phyloP scores from a whole-genome alignment of 2,113 vertebrate genomes.

The Takifugu flavidus region DNA sequence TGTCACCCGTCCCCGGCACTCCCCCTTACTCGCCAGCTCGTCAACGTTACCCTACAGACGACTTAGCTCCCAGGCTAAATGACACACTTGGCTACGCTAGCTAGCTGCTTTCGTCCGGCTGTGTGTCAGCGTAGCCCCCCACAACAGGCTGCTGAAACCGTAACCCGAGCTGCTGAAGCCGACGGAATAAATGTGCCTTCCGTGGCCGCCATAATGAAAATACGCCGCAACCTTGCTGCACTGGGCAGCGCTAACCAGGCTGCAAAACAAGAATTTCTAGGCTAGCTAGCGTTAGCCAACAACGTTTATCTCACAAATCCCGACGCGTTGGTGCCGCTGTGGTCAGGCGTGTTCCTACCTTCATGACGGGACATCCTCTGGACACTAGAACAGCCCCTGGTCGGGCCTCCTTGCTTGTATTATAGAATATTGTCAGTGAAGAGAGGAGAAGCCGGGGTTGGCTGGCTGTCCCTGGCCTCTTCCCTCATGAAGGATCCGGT shows the following conservation, averaged over 20 bases:
- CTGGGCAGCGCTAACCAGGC: conserved; percentile 31
- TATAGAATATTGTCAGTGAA: conserved; percentile 46
- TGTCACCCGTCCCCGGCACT: conserved; percentile 28
- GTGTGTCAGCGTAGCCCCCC: conserved; percentile 30
- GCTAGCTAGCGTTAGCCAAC: conserved; percentile 55
- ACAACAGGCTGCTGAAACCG: neutral
- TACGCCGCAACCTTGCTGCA: conserved; percentile 48
- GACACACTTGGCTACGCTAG: conserved; percentile 30
- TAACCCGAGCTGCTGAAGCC: neutral
- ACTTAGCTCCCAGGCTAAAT: conserved; percentile 42
- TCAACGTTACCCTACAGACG: conserved; percentile 36
- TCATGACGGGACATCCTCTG: conserved; percentile 86
- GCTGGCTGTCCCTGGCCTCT: conserved; percentile 74
- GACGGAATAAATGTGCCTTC: neutral
- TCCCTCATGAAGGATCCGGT: conserved; percentile 78
- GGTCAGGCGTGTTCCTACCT: conserved; percentile 60
- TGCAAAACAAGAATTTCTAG: conserved; percentile 52
- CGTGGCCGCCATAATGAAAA: conserved; percentile 35
- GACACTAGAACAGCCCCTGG: conserved; percentile 56
- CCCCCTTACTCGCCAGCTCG: conserved; percentile 24
- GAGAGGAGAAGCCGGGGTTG: conserved; percentile 75
- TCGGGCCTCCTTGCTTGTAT: conserved; percentile 55
- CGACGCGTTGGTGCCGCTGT: neutral
- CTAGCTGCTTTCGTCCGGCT: conserved; percentile 29
- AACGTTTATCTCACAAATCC: conserved; percentile 10